Evolutionary conservation across 2,888 invertebrate species (phyloP).

Genomic region (Drosophila pseudotakahashii): DNA sequence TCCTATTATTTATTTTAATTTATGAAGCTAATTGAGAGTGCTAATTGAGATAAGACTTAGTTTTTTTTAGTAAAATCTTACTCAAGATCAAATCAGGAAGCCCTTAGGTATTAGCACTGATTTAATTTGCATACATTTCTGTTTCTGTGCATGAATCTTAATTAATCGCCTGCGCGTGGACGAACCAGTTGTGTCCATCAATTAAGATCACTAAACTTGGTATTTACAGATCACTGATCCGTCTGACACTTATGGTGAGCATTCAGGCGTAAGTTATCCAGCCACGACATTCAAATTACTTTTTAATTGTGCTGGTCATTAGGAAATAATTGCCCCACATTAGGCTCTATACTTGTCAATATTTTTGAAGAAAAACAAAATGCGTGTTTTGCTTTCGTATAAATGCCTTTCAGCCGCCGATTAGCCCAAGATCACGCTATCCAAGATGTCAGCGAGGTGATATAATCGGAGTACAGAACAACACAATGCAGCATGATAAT

Average conservation of each 20-base stretch:
- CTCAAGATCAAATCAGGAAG: background rate
- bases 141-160: conserved; percentile 17
- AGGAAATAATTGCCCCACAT: conserved; percentile 48
- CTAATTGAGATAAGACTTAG: too few species aligned
- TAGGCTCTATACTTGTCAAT: conserved; percentile 31
- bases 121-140: background rate
- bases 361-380: conserved; percentile 27
- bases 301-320: conserved; percentile 69
- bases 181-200: conserved; percentile 12
- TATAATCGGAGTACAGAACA: conserved; percentile 35
- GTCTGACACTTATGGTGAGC: conserved; percentile 42
- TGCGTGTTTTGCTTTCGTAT: conserved; percentile 5
- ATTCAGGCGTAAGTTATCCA: conserved; percentile 44
- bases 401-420: conserved; percentile 10
- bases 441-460: conserved; percentile 40
- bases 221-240: conserved; percentile 30
- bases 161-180: conserved; percentile 9
- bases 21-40: too few species aligned
- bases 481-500: conserved; percentile 13
- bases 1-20: too few species aligned
- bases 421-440: conserved; percentile 34
- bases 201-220: conserved; percentile 4
- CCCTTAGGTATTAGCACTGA: background rate
- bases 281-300: conserved; percentile 50
- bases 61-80: background rate